Evolutionary conservation across 2,113 vertebrate genomes (phyloP).

Genomic region (Datnioides undecimradiatus): DNA sequence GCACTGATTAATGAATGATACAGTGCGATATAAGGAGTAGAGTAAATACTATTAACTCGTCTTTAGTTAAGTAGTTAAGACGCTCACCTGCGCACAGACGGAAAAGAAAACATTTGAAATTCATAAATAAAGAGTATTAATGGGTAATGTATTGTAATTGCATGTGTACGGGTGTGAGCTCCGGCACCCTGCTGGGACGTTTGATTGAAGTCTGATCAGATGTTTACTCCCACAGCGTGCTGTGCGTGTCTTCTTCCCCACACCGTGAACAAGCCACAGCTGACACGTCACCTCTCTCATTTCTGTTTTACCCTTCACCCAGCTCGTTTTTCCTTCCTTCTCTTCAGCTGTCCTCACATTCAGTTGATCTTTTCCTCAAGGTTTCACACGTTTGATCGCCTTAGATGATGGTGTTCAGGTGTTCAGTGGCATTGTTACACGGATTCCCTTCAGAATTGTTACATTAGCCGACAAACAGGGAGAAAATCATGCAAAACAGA

Average conservation of each 20-base stretch:
- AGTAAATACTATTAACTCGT: conserved; percentile 21
- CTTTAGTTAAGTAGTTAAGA: neutral
- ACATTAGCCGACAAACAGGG: neutral
- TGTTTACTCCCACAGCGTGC: neutral
- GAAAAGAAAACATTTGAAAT: neutral
- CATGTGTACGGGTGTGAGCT: neutral
- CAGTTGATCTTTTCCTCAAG: neutral
- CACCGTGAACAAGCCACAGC: neutral
- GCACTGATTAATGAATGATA: conserved; percentile 37
- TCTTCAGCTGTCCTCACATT: neutral
- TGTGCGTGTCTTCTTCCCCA: neutral
- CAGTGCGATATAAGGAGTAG: neutral
- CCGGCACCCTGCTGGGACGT: neutral
- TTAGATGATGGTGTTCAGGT: neutral
- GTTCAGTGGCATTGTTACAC: neutral
- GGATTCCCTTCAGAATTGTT: neutral
- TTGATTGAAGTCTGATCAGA: conserved; percentile 8
- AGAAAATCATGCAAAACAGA: too few species aligned
- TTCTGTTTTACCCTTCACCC: neutral
- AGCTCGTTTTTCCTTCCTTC: neutral
- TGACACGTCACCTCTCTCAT: neutral
- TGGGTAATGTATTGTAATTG: neutral
- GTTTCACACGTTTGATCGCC: neutral
- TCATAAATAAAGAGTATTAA: conserved; percentile 3
- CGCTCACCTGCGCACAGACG: neutral